Conservation (phyloP, 2,888 invertebrate species). For the Amphipoea lucens region DNA sequence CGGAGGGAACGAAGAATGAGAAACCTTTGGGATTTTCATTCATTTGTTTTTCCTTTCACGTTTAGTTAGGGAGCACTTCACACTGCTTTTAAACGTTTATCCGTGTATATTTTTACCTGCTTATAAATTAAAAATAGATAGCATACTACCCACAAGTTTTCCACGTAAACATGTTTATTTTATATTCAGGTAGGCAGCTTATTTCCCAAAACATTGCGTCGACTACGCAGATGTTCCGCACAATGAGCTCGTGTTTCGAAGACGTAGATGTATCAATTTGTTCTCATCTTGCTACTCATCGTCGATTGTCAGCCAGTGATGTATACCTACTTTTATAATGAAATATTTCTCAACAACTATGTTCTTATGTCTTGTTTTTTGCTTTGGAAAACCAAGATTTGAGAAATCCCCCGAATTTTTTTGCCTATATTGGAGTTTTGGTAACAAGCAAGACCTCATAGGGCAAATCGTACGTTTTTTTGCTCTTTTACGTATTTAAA, state of each 20-base stretch:
- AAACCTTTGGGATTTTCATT: slow-evolving; percentile 32
- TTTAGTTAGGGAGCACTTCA: slow-evolving; percentile 11
- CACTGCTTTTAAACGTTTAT: slow-evolving; percentile 14
- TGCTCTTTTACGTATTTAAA: neutral
- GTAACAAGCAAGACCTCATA: neutral
- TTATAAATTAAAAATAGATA: slow-evolving; percentile 23
- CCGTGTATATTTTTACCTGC: slow-evolving; percentile 15
- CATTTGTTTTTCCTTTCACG: slow-evolving; percentile 23
- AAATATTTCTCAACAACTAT: slow-evolving; percentile 28
- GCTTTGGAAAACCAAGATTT: neutral
- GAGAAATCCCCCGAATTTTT: slow-evolving; percentile 5
- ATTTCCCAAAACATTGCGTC: slow-evolving; percentile 42
- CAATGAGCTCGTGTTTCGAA: slow-evolving; percentile 27
- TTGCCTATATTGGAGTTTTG: slow-evolving; percentile 10
- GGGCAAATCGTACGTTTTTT: slow-evolving; percentile 20
- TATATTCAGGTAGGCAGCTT: slow-evolving; percentile 20
- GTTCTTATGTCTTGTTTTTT: slow-evolving; percentile 20
- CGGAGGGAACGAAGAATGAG: slow-evolving; percentile 18
- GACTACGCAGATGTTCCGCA: slow-evolving; percentile 32
- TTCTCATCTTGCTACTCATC: slow-evolving; percentile 21
- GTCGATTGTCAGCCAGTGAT: slow-evolving; percentile 21
- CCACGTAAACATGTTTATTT: slow-evolving; percentile 28
- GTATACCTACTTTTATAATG: slow-evolving; percentile 8
- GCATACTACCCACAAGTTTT: slow-evolving; percentile 27
- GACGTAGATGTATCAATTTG: slow-evolving; percentile 37